These are phyloP conservation scores for Proisotoma minuta DNA, from an alignment of 2,888 invertebrate genomes.

Conservation along the genomic window DNA sequence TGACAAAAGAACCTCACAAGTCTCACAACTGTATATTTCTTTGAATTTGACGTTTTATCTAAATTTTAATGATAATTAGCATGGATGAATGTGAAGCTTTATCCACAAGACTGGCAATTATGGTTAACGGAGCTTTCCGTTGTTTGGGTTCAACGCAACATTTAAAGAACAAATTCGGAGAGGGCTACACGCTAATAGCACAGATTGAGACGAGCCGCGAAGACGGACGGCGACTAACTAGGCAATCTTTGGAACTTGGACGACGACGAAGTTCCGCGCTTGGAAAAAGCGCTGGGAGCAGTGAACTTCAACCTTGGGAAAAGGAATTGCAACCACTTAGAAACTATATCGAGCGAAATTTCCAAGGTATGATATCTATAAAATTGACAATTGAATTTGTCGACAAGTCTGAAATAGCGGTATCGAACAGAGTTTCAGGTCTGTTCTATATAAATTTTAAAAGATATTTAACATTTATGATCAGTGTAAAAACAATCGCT, in stretches of 20 bases:
- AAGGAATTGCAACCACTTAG: conserved; percentile 41
- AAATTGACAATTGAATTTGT: not conserved
- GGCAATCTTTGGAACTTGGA: conserved; percentile 37
- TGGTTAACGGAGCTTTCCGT: conserved; percentile 63
- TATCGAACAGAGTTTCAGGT: not conserved
- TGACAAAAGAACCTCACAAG: too few relatives aligned
- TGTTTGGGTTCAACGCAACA: conserved; percentile 71
- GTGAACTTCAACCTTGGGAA: conserved; percentile 39
- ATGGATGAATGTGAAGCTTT: conserved; percentile 85
- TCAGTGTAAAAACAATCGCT: not conserved
- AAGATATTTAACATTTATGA: not conserved
- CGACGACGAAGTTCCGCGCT: conserved; percentile 26
- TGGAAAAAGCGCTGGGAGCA: not conserved
- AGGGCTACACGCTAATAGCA: conserved; percentile 59
- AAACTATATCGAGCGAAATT: conserved; percentile 41
- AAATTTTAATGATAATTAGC: too few relatives aligned
- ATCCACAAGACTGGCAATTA: conserved; percentile 69
- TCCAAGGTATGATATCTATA: conserved; percentile 30
- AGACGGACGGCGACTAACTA: conserved; percentile 33
- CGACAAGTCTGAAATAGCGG: not conserved
- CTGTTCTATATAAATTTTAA: too few relatives aligned
- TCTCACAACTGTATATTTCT: too few relatives aligned
- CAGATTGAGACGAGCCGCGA: conserved; percentile 52
- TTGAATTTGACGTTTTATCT: too few relatives aligned
- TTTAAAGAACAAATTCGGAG: conserved; percentile 69